A percentile compares a stretch with the other conserved stretches of the same genome.
These are phyloP conservation scores for Tenebrosternarchus preto DNA, from an alignment of 2,113 vertebrate genomes.

Conservation along the genomic window DNA sequence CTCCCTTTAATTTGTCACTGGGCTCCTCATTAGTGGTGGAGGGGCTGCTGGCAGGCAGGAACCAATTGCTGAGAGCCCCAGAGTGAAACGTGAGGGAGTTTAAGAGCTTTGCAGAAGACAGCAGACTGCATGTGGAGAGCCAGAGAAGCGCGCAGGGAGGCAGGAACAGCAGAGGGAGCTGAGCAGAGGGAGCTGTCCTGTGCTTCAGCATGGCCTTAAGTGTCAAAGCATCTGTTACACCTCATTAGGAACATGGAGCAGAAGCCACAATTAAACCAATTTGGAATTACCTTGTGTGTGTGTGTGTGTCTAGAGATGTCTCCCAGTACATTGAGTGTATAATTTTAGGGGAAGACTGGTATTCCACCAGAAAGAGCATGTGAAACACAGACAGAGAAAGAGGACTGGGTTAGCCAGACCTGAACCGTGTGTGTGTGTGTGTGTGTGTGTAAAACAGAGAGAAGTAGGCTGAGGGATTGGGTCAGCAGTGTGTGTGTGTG, in stretches of 20 bases:
- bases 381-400: not conserved
- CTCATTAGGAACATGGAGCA: slow-evolving; percentile 19
- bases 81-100: slow-evolving; percentile 18
- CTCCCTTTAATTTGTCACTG: not conserved
- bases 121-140: not conserved
- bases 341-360: not conserved
- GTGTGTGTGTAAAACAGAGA: slow-evolving; percentile 21
- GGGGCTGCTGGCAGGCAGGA: slow-evolving; percentile 14
- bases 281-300: not conserved
- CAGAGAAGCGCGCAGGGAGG: not conserved
- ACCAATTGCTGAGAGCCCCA: slow-evolving; percentile 1
- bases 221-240: slow-evolving; percentile 37
- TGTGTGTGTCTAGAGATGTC: not conserved
- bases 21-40: not conserved
- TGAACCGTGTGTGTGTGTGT: not conserved
- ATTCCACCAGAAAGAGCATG: not conserved
- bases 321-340: too few relatives aligned
- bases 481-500: not conserved
- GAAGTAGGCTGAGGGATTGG: too few relatives aligned
- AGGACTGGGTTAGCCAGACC: too few relatives aligned
- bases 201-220: slow-evolving; percentile 21
- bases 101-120: not conserved
- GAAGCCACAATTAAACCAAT: slow-evolving; percentile 3
- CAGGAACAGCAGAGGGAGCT: slow-evolving; percentile 1
- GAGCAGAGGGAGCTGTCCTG: not conserved